Evolutionary conservation across 2,113 vertebrate species (phyloP), one percentile per base, ranked within the genome.

Genomic region (Isichthys henryi): DNA sequence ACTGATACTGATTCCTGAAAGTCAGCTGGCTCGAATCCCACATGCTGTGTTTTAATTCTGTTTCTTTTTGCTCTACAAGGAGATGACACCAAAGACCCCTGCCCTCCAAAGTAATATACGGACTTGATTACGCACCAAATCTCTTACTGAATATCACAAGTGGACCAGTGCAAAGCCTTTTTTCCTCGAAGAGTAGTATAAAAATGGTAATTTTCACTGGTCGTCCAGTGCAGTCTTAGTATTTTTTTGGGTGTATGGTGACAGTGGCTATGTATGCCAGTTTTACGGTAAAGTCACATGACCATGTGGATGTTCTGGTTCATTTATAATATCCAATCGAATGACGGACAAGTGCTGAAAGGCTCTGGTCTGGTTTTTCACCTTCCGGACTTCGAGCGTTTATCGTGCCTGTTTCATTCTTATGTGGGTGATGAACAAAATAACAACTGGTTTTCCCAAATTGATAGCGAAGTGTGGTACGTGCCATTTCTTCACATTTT

Each of bases 21-120:
- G 7, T 84, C 70, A 77, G 35, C 31, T 15, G 52, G 53, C 35
- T 31, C 11, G 31, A 87, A 48, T 27, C 43, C 52, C 77, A 7
- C 21, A 77, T 70, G 13, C 66, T 88, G 56, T 49, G 48, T 56
- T 43, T 43, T 39, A 8, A 27, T 46, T 84, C 8, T 88, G 49
- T 27, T 89, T 80, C 6, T 15, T 19, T 46, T 39, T 58, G 39
- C 19, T 53, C 74, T 82, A 56, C 74, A 27, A 27, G 10, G 11
- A 84, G 49, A 83, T 23, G 39, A 89, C 53, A 48, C 88, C 88
- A 89, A 89, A 89, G 88, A 89, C 45, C 43, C 23, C 70, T 31
- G 9, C 21, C 45, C 85, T 49, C 50, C n/a, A 53, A 31, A 83
- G 49, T 77, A 83, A 23, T 43, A 45, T 52, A 62, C 48, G 52